Evolutionary conservation across 2,113 vertebrate species (phyloP), one percentile per base, ranked within the genome.

Genomic region (Eulemur rufifrons): DNA sequence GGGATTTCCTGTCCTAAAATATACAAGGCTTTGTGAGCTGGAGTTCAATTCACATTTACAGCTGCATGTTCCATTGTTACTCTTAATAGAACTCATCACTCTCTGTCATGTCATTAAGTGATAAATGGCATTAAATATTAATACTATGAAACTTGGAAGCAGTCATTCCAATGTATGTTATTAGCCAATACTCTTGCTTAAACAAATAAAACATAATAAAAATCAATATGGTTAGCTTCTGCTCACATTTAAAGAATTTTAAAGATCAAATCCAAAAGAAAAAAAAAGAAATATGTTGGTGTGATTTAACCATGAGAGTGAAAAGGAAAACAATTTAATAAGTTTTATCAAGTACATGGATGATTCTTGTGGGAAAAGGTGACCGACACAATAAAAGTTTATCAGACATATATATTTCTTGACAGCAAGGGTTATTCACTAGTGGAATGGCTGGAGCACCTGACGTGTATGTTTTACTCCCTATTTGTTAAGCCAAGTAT

Each of bases 1-100:
- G 82, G n/a, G 71, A 76, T 52, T 86, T 32, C 50, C 47, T n/a
- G 29, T 34, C 56, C 61, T 97, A 77, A 89, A 66, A 91, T 42
- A 77, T 63, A 73, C 73, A 90, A 47, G 7, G 5, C 17, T 97
- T 52, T 56, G 17, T 68, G 34, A 91, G 63, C 82, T 95, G 45
- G 6, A 32, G 23, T 68, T 92, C 93, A 59, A 18, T 34, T 69
- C 54, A 56, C 37, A 77, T 64, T 85, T 68, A 76, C 21, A 42
- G 32, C 18, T 78, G 66, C 84, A 66, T 71, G 94, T 86, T 29
- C 42, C 37, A 14, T 11, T 59, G 63, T 82, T 66, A 61, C 32
- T 95, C 39, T 56, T 71, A 91, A 21, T 64, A 85, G 32, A 90
- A 80, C 21, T 39, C 66, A 52, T 52, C 25, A 59, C 17, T 86